Base-by-base conservation (phyloP, 2,888 invertebrate genomes). In the Trachelus iudaicus region DNA sequence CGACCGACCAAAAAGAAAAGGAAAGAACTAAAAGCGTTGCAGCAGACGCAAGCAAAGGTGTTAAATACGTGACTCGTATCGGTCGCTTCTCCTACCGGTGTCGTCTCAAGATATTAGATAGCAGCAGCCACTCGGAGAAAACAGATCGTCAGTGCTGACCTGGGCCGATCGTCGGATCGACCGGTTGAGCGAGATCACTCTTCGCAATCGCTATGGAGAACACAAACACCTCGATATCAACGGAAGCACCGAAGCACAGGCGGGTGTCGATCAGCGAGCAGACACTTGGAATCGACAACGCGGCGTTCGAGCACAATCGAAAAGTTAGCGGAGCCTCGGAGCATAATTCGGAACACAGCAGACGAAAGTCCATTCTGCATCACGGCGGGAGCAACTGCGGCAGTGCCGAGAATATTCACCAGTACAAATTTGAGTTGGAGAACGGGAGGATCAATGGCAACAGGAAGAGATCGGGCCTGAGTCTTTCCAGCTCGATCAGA, bases 191-290 rank as follows among this genome's bases (percentile, higher is more conserved):
- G 56, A 56, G 56, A 56, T 56, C 56, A 9, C 34, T 71, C 71
- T 71, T 34, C 11, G 23, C 3, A 71, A 34, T 34, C 71, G 71
- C 30, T 71, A 88, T 88, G 87, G 87, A 87, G 31, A 84, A 80
- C 81, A 37, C 80, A 33, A 78, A 77, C 4, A 85, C 82, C 34
- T 75, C 76, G 73, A 81, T 81, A 73, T 82, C 86, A 31, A 79
- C 79, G 37, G 87, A 87, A 80, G 85, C 88, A 73, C 76, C 82
- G 35, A 81, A 83, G 73, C 87, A 86, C 78, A 84, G 91, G 69
- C 85, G 91, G 1, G 91, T 91, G 33, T 91, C 91, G 34, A 91
- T 91, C 76, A 91, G 90, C 83, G 91, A 91, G 74, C 90, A 90
- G 77, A 84, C 87, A 34, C 79, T 88, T 34, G 91, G 91, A 11